Evolutionary conservation across 2,888 invertebrate genomes (phyloP), one percentile per base, ranked within the genome.

Genomic region (Dusona sp.): DNA sequence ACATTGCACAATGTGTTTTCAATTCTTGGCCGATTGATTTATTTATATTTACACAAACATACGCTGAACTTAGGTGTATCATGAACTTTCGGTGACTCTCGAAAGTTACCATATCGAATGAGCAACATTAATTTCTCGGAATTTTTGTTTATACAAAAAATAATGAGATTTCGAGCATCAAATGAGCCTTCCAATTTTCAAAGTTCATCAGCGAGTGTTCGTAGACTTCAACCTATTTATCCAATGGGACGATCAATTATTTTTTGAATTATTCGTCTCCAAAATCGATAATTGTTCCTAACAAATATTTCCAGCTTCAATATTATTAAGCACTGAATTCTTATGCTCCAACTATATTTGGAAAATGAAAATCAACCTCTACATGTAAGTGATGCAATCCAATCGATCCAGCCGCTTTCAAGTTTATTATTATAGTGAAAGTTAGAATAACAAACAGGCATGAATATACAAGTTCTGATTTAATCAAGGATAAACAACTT

Each of bases 1-100:
- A 57, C 57, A 67, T 83, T 73, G 74, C 29, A 36, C 82, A 82
- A 85, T 51, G 73, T 29, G 22, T 42, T 57, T 19, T 19, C 42
- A 72, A 61, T 48, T 51, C n/a, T 77, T 74, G 8, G 25, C 57
- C 13, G 42, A 68, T 25, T 38, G 25, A 25, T 73, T 36, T 19
- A 68, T 33, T 78, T 29, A 13, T n/a, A 45, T 65, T 25, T 16
- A n/a, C n/a, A 16, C 19, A 54, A 1, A 67, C 57, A 72, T 67
- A 36, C 7, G 45, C 13, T 68, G 19, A 19, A 25, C 36, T n/a
- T 42, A 61, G 25, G 61, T 70, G 61, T 54, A 70, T 57, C 48
- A 38, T 25, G 29, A n/a, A 54, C 36, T 38, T 11, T 29, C 29
- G 1, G 57, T 22, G 9, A 0, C 16, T 42, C 54, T 7, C 4